Evolutionary conservation across 2,797 vertebrate genomes (phyloP).

Genomic region (Todus mexicanus): DNA sequence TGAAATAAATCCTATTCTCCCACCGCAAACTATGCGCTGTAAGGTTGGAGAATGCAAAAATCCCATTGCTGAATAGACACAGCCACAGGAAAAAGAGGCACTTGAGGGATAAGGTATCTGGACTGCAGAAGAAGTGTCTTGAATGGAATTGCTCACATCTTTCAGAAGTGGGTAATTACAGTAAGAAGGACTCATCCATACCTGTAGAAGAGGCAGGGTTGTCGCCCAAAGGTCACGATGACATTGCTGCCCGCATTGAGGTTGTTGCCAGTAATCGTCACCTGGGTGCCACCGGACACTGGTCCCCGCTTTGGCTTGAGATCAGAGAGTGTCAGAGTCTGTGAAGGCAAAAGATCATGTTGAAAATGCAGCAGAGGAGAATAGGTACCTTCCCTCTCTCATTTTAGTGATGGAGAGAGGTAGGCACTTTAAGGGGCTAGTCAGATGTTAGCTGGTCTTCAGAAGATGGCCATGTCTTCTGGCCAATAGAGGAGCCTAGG

Average conservation of each 20-base stretch:
- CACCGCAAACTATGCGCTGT: neutral
- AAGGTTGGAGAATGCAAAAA: neutral
- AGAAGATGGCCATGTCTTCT: neutral
- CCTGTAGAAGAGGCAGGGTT: slow-evolving; percentile 94
- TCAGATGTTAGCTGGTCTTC: neutral
- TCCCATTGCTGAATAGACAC: neutral
- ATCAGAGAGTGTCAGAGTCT: slow-evolving; percentile 86
- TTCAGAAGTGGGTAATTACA: accelerated
- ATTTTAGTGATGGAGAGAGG: neutral
- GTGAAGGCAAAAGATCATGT: slow-evolving; percentile 5
- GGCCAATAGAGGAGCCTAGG: neutral
- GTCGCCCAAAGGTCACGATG: slow-evolving; percentile 89
- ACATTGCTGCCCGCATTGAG: slow-evolving; percentile 95
- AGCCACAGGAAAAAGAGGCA: neutral
- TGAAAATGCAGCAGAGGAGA: neutral
- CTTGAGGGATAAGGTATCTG: neutral
- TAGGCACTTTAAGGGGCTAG: neutral
- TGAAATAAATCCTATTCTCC: slow-evolving; percentile 18
- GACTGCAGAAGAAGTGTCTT: neutral
- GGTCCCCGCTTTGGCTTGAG: slow-evolving; percentile 90
- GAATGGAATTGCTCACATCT: neutral
- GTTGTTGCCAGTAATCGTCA: slow-evolving; percentile 95
- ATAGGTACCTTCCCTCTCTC: neutral
- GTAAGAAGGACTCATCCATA: slow-evolving; percentile 44
- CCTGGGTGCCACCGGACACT: slow-evolving; percentile 92